phyloP scores from a whole-genome alignment of 2,888 invertebrate species.

The Lasioglossum figueresi region DNA sequence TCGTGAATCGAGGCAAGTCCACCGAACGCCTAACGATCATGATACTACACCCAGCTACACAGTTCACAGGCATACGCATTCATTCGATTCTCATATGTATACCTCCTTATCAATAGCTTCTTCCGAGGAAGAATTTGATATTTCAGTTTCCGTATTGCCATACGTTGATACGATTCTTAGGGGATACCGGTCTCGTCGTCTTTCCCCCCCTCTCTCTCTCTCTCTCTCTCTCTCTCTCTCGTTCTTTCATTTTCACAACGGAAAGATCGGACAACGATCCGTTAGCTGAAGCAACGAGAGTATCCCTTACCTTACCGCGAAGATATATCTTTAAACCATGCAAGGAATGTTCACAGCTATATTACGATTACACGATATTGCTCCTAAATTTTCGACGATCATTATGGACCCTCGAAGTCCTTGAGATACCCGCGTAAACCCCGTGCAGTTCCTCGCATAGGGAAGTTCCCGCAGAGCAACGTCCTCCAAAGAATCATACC shows the following conservation, averaged over 20 bases:
- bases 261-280: conserved; percentile 40
- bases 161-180: conserved; percentile 26
- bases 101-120: conserved; percentile 14
- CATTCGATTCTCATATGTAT: conserved; percentile 34
- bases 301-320: conserved; percentile 37
- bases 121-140: conserved; percentile 28
- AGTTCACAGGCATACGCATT: conserved; percentile 51
- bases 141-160: conserved; percentile 54
- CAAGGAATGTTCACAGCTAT: conserved; percentile 73
- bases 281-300: conserved; percentile 43
- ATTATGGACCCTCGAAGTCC: conserved; percentile 27
- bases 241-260: conserved; percentile 15
- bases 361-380: conserved; percentile 66
- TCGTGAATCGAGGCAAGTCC: conserved; percentile 26
- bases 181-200: neutral
- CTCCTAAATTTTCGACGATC: conserved; percentile 62
- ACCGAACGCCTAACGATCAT: conserved; percentile 30
- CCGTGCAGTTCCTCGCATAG: neutral
- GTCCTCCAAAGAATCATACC: neutral
- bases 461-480: neutral
- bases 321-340: conserved; percentile 51
- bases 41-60: conserved; percentile 39
- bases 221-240: neutral
- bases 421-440: conserved; percentile 11
- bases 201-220: neutral